Evolutionary conservation across 2,113 vertebrate genomes (phyloP).

Genomic region (Cinclus mexicanus): DNA sequence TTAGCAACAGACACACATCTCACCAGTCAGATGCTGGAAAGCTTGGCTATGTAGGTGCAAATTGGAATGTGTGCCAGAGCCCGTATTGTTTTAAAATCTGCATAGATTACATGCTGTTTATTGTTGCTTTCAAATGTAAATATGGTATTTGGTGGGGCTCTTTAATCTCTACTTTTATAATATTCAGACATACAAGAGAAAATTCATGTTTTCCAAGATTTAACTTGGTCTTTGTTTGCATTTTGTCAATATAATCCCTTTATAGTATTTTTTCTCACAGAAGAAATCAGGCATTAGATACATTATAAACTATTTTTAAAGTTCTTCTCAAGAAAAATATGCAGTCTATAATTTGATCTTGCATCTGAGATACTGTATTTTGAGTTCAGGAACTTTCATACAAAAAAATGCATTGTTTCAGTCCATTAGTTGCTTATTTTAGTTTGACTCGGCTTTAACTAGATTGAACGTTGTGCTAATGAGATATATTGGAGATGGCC

Average conservation of each 20-base stretch:
- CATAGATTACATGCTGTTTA: not conserved
- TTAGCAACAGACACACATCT: not conserved
- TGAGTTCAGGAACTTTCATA: not conserved
- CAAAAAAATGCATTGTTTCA: constrained; percentile 40
- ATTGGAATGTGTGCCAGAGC: not conserved
- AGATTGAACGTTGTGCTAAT: constrained; percentile 58
- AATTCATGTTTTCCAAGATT: not conserved
- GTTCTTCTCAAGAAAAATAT: not conserved
- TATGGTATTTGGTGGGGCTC: not conserved
- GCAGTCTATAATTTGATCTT: constrained; percentile 9
- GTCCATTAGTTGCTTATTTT: constrained; percentile 59
- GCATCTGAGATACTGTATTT: not conserved
- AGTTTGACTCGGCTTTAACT: constrained; percentile 47
- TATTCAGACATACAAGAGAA: not conserved
- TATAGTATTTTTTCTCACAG: not conserved
- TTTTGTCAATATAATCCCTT: not conserved
- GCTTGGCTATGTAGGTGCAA: not conserved
- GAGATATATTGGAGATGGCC: constrained; percentile 55
- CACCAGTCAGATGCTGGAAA: not conserved
- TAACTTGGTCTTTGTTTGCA: not conserved
- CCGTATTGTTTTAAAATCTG: not conserved
- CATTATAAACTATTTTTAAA: not conserved
- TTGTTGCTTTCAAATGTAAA: not conserved
- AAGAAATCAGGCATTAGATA: not conserved
- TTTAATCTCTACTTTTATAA: not conserved